A percentile compares a stretch with the other conserved stretches of the same genome.
Conservation (phyloP, 30 jellyfish, hydroid and myxozoan species). For the Chrysaora quinquecirrha region DNA sequence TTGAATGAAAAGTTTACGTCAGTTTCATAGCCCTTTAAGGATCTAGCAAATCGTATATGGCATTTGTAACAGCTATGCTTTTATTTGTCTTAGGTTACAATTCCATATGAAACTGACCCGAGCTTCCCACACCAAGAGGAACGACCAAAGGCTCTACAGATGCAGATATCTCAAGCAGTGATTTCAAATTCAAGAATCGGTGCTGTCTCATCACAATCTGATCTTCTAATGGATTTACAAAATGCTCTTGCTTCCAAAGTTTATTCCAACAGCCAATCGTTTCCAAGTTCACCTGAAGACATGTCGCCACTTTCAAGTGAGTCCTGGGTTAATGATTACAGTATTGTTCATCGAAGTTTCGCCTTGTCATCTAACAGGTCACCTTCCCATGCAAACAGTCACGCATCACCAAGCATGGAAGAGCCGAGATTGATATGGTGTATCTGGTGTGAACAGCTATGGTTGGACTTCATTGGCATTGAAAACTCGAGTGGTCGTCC, state of each 20-base stretch:
- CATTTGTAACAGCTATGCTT: too few species aligned
- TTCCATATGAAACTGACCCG: conserved; percentile 69
- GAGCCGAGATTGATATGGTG: conserved; percentile 92
- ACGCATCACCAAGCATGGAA: neutral
- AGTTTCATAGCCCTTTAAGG: too few species aligned
- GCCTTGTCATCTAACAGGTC: neutral
- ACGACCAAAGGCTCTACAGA: conserved; percentile 88
- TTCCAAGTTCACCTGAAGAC: conserved; percentile 75
- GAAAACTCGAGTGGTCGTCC: conserved; percentile 84
- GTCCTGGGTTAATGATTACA: conserved; percentile 90
- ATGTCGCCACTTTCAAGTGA: conserved; percentile 74
- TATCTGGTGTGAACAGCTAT: conserved; percentile 88
- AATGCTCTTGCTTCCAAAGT: conserved; percentile 70
- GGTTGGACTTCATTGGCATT: conserved; percentile 91
- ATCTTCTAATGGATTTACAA: conserved; percentile 86
- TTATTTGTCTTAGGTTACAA: conserved; percentile 59
- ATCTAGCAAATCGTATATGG: too few species aligned
- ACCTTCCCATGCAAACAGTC: neutral
- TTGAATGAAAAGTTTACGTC: too few species aligned
- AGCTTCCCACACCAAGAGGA: conserved; percentile 67
- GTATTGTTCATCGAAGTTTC: conserved; percentile 76
- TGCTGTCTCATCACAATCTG: conserved; percentile 79
- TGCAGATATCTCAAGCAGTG: conserved; percentile 92
- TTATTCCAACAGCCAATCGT: conserved; percentile 63
- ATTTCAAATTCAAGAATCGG: conserved; percentile 93